Evolutionary conservation across 2,888 invertebrate genomes (phyloP), one percentile per base, ranked within the genome.

Genomic region (Corbicula japonica): DNA sequence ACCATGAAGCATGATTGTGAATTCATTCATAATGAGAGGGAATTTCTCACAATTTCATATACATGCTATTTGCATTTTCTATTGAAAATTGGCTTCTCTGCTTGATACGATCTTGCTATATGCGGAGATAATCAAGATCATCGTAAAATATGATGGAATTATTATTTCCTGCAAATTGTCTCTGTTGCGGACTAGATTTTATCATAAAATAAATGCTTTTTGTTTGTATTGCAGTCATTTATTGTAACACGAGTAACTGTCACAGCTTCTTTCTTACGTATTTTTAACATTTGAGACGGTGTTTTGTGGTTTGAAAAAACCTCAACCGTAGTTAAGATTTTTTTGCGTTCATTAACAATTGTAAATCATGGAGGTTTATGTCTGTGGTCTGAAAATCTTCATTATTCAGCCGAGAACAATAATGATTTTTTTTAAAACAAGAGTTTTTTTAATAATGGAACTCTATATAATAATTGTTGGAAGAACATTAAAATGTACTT

Each of bases 21-120:
- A 65, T 65, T 65, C 65, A 65, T 65, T 65, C 65, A 52, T 52
- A 52, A 32, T 52, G 21, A 50, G n/a, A 35, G 52, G 38, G 52
- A 52, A 46, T 38, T 65, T 50, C 65, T 52, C 50, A 65, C 52
- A 50, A 35, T 54, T 54, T 46, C 28, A 54, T 21, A 30, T 54
- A 54, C 28, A 54, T 32, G 54, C 30, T 54, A 15, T 15, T 2
- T 46, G 18, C 8, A 18, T 3, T 52, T 58, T 5, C 35, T 35
- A 34, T 58, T 35, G 58, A 58, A 30, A n/a, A 58, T 58, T 58
- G 58, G 35, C 58, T 35, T 21, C n/a, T 21, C 18, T 35, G n/a
- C 28, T 23, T 58, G 58, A 58, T 58, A 58, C 23, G 58, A 58
- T 58, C 58, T 35, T 18, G 10, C 58, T 35, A 58, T 58, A 21